These are phyloP conservation scores for Galeopsomyia nigrocyanea DNA, from an alignment of 2,888 invertebrate species.

Conservation along the genomic window DNA sequence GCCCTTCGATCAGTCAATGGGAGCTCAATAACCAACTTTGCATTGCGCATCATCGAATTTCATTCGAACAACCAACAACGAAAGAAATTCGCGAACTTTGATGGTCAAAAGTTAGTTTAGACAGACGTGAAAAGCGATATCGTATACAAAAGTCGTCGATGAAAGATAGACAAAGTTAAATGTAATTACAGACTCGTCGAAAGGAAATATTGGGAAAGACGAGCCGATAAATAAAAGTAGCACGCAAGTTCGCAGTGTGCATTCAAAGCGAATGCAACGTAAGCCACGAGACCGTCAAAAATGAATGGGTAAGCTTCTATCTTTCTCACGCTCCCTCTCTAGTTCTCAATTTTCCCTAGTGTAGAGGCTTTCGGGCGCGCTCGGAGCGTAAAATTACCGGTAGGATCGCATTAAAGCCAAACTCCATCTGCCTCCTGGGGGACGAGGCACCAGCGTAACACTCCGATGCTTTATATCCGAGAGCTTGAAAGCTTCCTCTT, in stretches of 20 bases:
- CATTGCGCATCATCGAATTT: too few relatives aligned
- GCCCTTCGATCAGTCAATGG: too few relatives aligned
- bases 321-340: conserved; percentile 22
- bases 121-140: too few relatives aligned
- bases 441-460: conserved; percentile 40
- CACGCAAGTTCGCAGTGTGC: background rate
- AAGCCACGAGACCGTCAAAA: conserved; percentile 34
- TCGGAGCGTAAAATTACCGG: conserved; percentile 63
- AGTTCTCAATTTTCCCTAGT: background rate
- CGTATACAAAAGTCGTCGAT: too few relatives aligned
- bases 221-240: too few relatives aligned
- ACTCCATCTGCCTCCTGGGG: conserved; percentile 53
- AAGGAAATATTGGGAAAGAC: too few relatives aligned
- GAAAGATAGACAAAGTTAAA: too few relatives aligned
- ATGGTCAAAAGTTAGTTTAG: too few relatives aligned
- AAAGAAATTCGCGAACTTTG: too few relatives aligned
- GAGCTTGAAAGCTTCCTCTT: conserved; percentile 12
- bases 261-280: conserved; percentile 1
- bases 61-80: too few relatives aligned
- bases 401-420: conserved; percentile 59
- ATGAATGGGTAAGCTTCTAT: conserved; percentile 21
- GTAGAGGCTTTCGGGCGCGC: conserved; percentile 54
- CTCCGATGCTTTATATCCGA: conserved; percentile 36
- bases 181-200: too few relatives aligned
- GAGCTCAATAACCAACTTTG: too few relatives aligned